These are phyloP conservation scores for Osmerus eperlanus DNA, from an alignment of 2,113 vertebrate genomes.

Conservation along the genomic window DNA sequence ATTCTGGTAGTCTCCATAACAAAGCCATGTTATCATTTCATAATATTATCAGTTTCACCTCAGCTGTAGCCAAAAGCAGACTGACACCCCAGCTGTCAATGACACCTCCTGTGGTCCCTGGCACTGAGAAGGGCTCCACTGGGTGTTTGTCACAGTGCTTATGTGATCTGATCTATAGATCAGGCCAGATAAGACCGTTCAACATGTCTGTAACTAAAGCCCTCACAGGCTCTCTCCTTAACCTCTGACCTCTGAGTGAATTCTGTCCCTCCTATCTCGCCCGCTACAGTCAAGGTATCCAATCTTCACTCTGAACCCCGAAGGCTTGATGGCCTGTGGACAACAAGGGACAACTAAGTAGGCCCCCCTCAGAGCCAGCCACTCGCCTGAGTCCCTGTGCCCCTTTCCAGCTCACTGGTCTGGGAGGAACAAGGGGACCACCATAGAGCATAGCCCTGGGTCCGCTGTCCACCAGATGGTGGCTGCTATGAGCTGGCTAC, in stretches of 20 bases:
- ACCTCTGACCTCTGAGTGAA: conserved; percentile 3
- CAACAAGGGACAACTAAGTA: conserved; percentile 36
- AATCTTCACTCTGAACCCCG: conserved; percentile 16
- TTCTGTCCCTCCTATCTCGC: not conserved
- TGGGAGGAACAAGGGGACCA: conserved; percentile 16
- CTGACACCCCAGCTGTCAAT: not conserved
- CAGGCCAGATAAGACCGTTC: not conserved
- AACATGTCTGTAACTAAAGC: not conserved
- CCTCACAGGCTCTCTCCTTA: not conserved
- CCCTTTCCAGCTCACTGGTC: not conserved
- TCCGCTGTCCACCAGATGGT: conserved; percentile 84
- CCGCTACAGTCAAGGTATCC: conserved; percentile 11
- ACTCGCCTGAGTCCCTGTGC: conserved; percentile 30
- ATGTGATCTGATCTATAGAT: not conserved
- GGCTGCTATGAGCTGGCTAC: conserved; percentile 75
- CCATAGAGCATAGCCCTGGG: conserved; percentile 68
- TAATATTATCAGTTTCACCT: not conserved
- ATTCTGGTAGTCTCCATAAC: not conserved
- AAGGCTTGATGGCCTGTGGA: conserved; percentile 12
- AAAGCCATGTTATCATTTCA: not conserved
- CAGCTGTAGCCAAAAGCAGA: not conserved
- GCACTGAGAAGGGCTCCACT: not conserved
- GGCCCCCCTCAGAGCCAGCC: conserved; percentile 35
- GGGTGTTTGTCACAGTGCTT: not conserved
- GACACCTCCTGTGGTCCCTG: not conserved